phyloP scores from a whole-genome alignment of 2,797 vertebrate species.

The Eurystomus glaucurus region DNA sequence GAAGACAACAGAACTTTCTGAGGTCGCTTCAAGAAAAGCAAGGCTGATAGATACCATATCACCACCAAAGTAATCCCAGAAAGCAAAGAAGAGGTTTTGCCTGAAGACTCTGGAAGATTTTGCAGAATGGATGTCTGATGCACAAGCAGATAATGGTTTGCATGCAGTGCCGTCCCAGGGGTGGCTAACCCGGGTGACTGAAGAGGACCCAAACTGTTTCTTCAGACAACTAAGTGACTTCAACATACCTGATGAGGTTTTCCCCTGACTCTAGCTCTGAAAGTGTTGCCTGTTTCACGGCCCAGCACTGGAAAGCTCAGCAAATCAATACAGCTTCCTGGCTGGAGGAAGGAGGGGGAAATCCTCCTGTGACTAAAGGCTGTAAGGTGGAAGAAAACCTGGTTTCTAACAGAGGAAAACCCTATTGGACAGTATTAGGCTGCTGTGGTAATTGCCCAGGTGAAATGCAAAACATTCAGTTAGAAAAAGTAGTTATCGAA shows the following conservation, averaged over 20 bases:
- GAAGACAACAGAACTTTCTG: not conserved
- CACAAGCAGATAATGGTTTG: not conserved
- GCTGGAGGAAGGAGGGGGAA: not conserved
- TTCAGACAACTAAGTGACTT: not conserved
- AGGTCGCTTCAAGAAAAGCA: not conserved
- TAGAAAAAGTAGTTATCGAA: not conserved
- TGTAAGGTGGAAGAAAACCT: not conserved
- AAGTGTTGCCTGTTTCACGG: not conserved
- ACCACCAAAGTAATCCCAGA: not conserved
- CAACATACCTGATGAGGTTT: not conserved
- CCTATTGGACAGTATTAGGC: not conserved
- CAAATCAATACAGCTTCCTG: not conserved
- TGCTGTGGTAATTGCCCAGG: not conserved
- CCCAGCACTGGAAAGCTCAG: not conserved
- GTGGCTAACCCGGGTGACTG: rapidly evolving
- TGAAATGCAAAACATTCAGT: slow-evolving; percentile 31
- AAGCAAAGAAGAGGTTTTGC: not conserved
- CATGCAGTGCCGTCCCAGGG: rapidly evolving
- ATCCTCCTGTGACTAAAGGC: not conserved
- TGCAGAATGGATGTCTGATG: not conserved
- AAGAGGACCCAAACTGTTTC: not conserved
- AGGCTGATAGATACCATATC: rapidly evolving
- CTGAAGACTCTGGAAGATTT: not conserved
- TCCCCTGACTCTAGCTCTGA: not conserved
- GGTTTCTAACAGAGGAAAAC: not conserved